Evolutionary conservation across 92 coral and sea anemone species (phyloP), one percentile per base, ranked within the genome.

Genomic region (Pocillopora meandrina): DNA sequence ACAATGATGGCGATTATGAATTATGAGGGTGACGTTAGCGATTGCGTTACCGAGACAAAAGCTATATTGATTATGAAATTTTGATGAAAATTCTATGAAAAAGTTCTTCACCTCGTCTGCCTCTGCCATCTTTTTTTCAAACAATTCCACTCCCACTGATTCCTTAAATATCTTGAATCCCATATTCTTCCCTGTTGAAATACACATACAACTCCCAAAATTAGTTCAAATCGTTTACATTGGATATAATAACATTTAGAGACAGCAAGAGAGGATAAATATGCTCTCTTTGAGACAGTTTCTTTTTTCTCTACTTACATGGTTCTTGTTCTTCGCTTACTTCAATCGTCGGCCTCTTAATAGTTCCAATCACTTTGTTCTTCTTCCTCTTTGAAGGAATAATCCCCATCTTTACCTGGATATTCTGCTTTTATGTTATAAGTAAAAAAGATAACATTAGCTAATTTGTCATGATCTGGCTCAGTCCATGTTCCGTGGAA

Each of bases 161-260:
- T 91, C 93, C 71, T 86, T 89, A 64, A 75, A 91, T 52, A 91
- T 20, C 20, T 80, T 72, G 82, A 87, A 87, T 34, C 89, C 91
- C 75, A 74, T 57, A 87, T 91, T 91, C 77, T 23, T 56, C 91
- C 93, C 93, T 91, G 68, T 42, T 17, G 8, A 42, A 42, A 42
- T 42, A 42, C 52, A 42, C 12, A 21, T 34, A 83, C 9, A 26
- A 74, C 18, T 42, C 52, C 8, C 8, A 42, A 33, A 58, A 69
- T 23, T 0, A 65, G 59, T 11, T 55, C 34, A 3, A 0, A 75
- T 9, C 10, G 16, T 26, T 2, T n/a, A 21, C 15, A 21, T 1
- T 20, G 13, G 5, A 11, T 16, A 52, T 20, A 52, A 12, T 3
- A 19, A 35, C 52, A 3, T 3, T 42, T 42, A 42, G 31, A 26